These are phyloP conservation scores for Typhlichthys subterraneus DNA, from an alignment of 2,797 vertebrate species.

Conservation along the genomic window DNA sequence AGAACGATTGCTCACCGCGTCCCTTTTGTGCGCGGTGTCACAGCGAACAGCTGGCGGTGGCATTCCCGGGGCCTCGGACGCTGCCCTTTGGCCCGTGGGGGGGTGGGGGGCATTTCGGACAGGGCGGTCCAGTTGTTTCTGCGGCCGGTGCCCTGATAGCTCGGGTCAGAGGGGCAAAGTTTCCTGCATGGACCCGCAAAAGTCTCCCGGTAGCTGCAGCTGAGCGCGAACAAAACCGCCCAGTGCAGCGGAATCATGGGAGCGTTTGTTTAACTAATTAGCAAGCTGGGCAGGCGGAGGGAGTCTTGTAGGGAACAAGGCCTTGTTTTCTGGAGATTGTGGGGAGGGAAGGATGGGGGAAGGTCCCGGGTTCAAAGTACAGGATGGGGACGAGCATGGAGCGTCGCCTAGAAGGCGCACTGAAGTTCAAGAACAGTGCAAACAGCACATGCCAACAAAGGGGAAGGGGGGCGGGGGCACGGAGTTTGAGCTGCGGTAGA, in stretches of 20 bases:
- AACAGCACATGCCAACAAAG: slow-evolving; percentile 91
- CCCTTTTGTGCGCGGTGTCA: slow-evolving; percentile 87
- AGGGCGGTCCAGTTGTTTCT: slow-evolving; percentile 86
- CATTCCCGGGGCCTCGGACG: slow-evolving; percentile 83
- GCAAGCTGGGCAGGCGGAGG: slow-evolving; percentile 89
- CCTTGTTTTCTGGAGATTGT: slow-evolving; percentile 45
- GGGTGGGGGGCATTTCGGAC: slow-evolving; percentile 81
- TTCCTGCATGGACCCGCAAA: slow-evolving; percentile 83
- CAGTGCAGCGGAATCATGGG: slow-evolving; percentile 84
- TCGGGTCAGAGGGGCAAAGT: slow-evolving; percentile 93
- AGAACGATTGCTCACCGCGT: slow-evolving; percentile 70
- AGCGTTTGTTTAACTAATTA: slow-evolving; percentile 99
- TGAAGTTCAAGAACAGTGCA: slow-evolving; percentile 99
- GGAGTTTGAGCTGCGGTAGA: slow-evolving; percentile 25
- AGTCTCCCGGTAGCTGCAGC: slow-evolving; percentile 69
- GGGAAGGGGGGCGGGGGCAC: slow-evolving; percentile 75
- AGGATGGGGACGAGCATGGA: slow-evolving; percentile 77
- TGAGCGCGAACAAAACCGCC: slow-evolving; percentile 85
- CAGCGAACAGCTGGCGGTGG: slow-evolving; percentile 95
- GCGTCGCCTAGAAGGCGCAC: slow-evolving; percentile 79
- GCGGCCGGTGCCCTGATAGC: slow-evolving; percentile 85
- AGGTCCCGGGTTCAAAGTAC: slow-evolving; percentile 83
- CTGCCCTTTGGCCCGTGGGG: slow-evolving; percentile 93
- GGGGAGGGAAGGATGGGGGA: slow-evolving; percentile 29
- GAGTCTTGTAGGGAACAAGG: slow-evolving; percentile 78